Evolutionary conservation across 1,140 invertebrate genomes (phyloP), one percentile per base, ranked within the genome.

Genomic region (Cyrtorhinus lividipennis): DNA sequence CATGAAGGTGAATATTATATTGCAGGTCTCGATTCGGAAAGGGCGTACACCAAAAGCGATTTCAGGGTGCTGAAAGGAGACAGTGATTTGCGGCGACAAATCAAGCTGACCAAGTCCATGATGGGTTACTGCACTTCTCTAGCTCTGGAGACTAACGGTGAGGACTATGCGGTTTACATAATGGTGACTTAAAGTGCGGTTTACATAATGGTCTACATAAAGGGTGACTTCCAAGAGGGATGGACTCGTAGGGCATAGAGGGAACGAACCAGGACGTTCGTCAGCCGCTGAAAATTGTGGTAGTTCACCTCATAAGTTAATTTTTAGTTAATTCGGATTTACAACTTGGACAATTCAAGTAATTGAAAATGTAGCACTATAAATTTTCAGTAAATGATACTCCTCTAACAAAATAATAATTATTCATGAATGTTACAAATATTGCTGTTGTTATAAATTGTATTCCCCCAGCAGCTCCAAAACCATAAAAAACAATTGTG

Each of bases 91-190:
- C 76, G 83, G 46, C 79, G 81, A 48, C 83, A 88, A 72, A 80
- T 90, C 1, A 82, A 80, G 62, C 72, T 88, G 24, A 83, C 88
- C 0, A 88, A 87, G 69, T 83, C 79, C 60, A 80, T 81, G 45
- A 72, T 90, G 10, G 87, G 87, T 24, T 79, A 84, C n/a, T 95
- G 91, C 71, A 81, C 82, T 0, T 83, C 86, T 0, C 74, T 95
- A 3, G 85, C 90, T 0, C 68, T 92, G 61, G 85, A 90, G 69
- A 88, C 87, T 0, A 90, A 92, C 68, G 92, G 92, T 77, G 75
- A 71, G 72, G 68, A 48, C 18, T n/a, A 15, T 44, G 38, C 38
- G n/a, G n/a, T 44, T 44, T 44, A 44, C n/a, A n/a, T n/a, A n/a
- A n/a, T n/a, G n/a, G n/a, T n/a, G n/a, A n/a, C n/a, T n/a, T n/a